Evolutionary conservation across 2,888 invertebrate species (phyloP), one percentile per base, ranked within the genome.

Genomic region (Aphodius granarius): DNA sequence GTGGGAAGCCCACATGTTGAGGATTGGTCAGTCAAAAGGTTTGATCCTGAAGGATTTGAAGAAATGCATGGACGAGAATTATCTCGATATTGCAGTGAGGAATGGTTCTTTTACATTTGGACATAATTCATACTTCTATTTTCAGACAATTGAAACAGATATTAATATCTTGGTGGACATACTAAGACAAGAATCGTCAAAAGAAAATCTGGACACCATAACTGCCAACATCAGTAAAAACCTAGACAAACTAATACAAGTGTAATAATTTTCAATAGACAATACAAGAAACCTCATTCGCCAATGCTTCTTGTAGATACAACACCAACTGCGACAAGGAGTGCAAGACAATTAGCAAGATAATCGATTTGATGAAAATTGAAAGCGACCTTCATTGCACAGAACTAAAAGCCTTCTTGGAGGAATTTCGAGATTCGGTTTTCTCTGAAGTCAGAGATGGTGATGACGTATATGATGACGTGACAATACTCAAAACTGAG

Each of bases 81-180:
- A 70, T 65, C 62, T 23, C 5, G 68, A 68, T 20, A 20, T 68
- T 20, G 18, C 68, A 3, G 68, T 68, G 21, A 68, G 9, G 16
- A n/a, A n/a, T n/a, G n/a, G n/a, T n/a, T n/a, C n/a, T n/a, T 20
- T 68, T 65, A 6, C 13, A 43, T 43, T 3, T 13, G 13, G 5
- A 5, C 4, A 5, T 4, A 6, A 43, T 13, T 9, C 9, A 9
- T 9, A 9, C 43, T 43, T 43, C 43, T 1, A 66, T 63, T 21
- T 16, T 22, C 68, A 77, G 75, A 68, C 21, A 16, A 73, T 70
- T 13, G 77, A 77, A 21, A 73, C 20, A 3, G 75, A 74, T 22
- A 65, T 77, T 16, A 75, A 77, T 64, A 66, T 73, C 15, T 21
- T 65, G 18, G 18, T 77, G 17, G 77, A 77, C 73, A 19, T 63